Evolutionary conservation across 2,113 vertebrate genomes (phyloP).

Genomic region (Gymnobelideus leadbeateri): DNA sequence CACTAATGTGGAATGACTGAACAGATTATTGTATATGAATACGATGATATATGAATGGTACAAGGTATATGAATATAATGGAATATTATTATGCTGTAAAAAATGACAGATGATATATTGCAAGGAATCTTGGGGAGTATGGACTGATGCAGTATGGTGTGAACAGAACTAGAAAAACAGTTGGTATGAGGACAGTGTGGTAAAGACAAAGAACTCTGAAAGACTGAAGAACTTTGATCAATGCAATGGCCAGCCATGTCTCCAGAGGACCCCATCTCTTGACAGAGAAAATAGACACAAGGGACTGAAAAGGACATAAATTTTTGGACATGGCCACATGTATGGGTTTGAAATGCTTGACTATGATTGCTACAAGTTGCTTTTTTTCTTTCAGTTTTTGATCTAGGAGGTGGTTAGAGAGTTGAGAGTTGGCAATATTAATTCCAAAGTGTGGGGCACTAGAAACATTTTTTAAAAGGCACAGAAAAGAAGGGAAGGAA

Average conservation of each 20-base stretch:
- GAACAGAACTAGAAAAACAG: background rate
- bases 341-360: background rate
- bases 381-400: background rate
- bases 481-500: background rate
- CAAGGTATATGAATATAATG: background rate
- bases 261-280: background rate
- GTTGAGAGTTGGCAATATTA: background rate
- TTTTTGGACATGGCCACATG: background rate
- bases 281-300: background rate
- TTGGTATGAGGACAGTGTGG: background rate
- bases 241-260: background rate
- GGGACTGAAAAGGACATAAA: background rate
- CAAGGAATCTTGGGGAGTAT: background rate
- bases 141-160: background rate
- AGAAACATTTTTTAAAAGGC: background rate
- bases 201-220: background rate
- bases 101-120: background rate
- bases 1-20: background rate
- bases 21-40: background rate
- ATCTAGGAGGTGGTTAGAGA: background rate
- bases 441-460: background rate
- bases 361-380: background rate
- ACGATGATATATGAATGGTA: background rate
- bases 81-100: background rate
- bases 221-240: background rate